Evolutionary conservation across 2,888 invertebrate genomes (phyloP).

Genomic region (Nomada hirtipes): DNA sequence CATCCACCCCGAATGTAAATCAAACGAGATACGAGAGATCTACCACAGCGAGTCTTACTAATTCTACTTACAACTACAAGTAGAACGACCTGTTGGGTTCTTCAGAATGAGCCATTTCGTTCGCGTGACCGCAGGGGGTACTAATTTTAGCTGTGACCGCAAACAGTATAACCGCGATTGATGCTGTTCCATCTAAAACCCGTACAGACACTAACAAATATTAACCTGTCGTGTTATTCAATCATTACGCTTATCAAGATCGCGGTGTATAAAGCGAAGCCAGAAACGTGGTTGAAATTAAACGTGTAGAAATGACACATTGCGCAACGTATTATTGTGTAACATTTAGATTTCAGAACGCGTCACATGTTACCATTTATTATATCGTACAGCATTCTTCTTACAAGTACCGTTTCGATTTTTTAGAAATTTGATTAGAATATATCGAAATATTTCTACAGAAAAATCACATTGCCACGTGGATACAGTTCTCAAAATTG

Average conservation of each 20-base stretch:
- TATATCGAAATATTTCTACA: too few species aligned
- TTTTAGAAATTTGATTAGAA: too few species aligned
- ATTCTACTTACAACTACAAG: constrained; percentile 19
- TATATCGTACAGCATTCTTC: too few species aligned
- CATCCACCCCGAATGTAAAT: not conserved
- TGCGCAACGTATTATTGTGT: too few species aligned
- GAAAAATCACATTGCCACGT: too few species aligned
- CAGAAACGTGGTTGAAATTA: not conserved
- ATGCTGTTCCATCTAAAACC: constrained; percentile 11
- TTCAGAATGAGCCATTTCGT: constrained; percentile 25
- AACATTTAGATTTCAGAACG: too few species aligned
- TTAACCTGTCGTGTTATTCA: constrained; percentile 12
- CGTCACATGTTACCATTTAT: too few species aligned
- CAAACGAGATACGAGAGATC: constrained; percentile 5
- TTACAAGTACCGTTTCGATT: too few species aligned
- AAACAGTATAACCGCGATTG: constrained; percentile 26
- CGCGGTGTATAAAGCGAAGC: too few species aligned
- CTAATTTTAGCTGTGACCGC: constrained; percentile 26
- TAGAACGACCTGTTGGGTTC: constrained; percentile 40
- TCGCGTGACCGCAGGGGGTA: constrained; percentile 24
- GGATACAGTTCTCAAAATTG: too few species aligned
- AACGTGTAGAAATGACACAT: not conserved
- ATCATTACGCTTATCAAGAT: not conserved
- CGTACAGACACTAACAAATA: constrained; percentile 15
- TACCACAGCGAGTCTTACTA: constrained; percentile 1